phyloP scores from a whole-genome alignment of 2,797 vertebrate species.

The Lepidocolaptes lacrymiger region DNA sequence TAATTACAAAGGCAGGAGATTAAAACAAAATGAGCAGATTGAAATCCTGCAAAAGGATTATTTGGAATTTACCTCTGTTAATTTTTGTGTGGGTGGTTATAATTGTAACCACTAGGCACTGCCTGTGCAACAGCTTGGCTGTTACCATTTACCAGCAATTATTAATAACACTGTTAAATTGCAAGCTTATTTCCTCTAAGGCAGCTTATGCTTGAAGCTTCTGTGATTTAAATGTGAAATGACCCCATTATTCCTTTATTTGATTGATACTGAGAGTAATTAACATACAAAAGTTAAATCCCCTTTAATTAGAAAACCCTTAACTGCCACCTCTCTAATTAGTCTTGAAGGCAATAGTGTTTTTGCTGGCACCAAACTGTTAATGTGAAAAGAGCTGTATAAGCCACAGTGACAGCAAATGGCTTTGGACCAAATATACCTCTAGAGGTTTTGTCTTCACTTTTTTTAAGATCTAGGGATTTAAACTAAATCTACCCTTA shows the following conservation, averaged over 20 bases:
- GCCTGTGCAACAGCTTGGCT: background rate
- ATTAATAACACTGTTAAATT: constrained; percentile 46
- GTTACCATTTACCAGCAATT: constrained; percentile 14
- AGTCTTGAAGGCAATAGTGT: background rate
- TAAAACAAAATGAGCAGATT: background rate
- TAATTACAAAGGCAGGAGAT: background rate
- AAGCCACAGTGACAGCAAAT: background rate
- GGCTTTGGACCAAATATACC: background rate
- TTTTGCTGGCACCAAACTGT: background rate
- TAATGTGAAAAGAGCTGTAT: background rate
- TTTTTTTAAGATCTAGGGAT: background rate
- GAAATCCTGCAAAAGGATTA: background rate
- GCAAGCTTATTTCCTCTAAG: constrained; percentile 26
- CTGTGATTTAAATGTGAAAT: constrained; percentile 54
- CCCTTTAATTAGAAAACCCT: constrained; percentile 16
- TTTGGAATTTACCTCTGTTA: background rate
- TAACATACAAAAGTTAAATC: constrained; percentile 28
- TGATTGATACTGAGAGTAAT: constrained; percentile 43
- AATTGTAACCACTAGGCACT: background rate
- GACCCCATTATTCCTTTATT: constrained; percentile 26
- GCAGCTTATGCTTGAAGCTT: constrained; percentile 9
- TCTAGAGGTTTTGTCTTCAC: background rate
- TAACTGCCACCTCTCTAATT: background rate
- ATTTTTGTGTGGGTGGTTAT: background rate
- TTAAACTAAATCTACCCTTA: background rate